A percentile compares a stretch with the other conserved stretches of the same genome.
Evolutionary conservation across 2,113 vertebrate genomes (phyloP).

Genomic region (Plotosus lineatus): DNA sequence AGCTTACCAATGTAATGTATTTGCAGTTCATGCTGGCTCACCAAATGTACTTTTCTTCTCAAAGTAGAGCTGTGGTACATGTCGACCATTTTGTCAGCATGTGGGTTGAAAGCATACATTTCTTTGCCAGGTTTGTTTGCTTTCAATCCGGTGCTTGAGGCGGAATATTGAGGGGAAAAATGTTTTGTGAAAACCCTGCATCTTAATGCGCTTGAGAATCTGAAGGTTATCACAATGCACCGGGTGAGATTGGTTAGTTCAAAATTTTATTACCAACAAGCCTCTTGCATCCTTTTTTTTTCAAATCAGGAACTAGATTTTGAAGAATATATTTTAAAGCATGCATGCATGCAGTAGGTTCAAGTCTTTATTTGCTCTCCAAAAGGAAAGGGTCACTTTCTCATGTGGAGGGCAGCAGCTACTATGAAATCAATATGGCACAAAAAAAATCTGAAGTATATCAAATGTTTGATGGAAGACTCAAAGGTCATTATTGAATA

Average conservation of each 20-base stretch:
- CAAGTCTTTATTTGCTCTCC: constrained; percentile 7
- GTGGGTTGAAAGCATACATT: constrained; percentile 64
- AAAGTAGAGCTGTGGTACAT: constrained; percentile 45
- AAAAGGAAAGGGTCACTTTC: constrained; percentile 1
- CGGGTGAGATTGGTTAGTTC: background rate
- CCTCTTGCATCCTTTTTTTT: constrained; percentile 17
- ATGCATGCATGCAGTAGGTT: background rate
- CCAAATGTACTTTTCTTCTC: constrained; percentile 37
- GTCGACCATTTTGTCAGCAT: constrained; percentile 60
- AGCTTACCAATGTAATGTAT: constrained; percentile 13
- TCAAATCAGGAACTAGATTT: background rate
- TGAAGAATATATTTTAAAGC: constrained; percentile 7
- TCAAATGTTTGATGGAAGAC: background rate
- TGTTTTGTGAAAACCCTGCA: constrained; percentile 54
- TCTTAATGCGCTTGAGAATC: constrained; percentile 51
- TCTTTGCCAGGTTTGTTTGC: constrained; percentile 65
- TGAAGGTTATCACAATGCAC: constrained; percentile 4
- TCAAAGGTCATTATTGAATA: constrained; percentile 26
- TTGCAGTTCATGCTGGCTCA: constrained; percentile 9
- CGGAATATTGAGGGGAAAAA: constrained; percentile 54
- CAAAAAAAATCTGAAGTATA: constrained; percentile 18
- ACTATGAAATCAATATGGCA: constrained; percentile 21
- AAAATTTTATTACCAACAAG: constrained; percentile 15
- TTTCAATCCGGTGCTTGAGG: constrained; percentile 69
- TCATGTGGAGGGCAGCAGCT: constrained; percentile 6